These are phyloP conservation scores for Carabus problematicus DNA, from an alignment of 2,888 invertebrate species.

Conservation along the genomic window DNA sequence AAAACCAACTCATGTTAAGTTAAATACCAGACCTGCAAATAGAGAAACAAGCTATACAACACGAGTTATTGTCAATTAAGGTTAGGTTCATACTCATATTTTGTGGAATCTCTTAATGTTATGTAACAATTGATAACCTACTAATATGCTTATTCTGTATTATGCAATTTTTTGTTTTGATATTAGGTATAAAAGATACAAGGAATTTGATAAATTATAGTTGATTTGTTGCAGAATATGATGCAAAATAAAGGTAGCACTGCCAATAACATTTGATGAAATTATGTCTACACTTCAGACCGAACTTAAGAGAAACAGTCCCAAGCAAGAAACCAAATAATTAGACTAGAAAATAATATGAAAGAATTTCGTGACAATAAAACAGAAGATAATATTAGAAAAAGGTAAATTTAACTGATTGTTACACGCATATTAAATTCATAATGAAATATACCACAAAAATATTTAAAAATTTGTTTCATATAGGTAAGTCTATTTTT, in stretches of 20 bases:
- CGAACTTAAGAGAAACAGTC: slow-evolving; percentile 31
- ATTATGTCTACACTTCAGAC: slow-evolving; percentile 17
- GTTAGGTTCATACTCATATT: neutral
- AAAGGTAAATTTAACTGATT: too few relatives aligned
- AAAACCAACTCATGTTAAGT: slow-evolving; percentile 1
- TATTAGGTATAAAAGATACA: too few relatives aligned
- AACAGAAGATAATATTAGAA: slow-evolving; percentile 13
- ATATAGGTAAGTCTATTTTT: too few relatives aligned
- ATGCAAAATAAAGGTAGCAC: neutral
- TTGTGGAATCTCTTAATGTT: too few relatives aligned
- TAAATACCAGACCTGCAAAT: slow-evolving; percentile 21
- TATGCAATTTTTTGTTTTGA: too few relatives aligned
- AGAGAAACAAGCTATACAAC: slow-evolving; percentile 14
- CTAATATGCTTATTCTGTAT: too few relatives aligned
- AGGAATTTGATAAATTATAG: too few relatives aligned
- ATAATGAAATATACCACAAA: too few relatives aligned
- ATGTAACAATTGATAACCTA: too few relatives aligned
- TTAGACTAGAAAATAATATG: slow-evolving; percentile 23
- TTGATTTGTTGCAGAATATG: neutral
- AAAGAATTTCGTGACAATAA: slow-evolving; percentile 16
- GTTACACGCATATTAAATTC: too few relatives aligned
- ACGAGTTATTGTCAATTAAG: neutral
- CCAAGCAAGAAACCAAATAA: slow-evolving; percentile 24
- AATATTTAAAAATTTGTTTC: too few relatives aligned
- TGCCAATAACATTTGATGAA: slow-evolving; percentile 23